phyloP scores from a whole-genome alignment of 2,888 invertebrate species.

The Belgica antarctica region DNA sequence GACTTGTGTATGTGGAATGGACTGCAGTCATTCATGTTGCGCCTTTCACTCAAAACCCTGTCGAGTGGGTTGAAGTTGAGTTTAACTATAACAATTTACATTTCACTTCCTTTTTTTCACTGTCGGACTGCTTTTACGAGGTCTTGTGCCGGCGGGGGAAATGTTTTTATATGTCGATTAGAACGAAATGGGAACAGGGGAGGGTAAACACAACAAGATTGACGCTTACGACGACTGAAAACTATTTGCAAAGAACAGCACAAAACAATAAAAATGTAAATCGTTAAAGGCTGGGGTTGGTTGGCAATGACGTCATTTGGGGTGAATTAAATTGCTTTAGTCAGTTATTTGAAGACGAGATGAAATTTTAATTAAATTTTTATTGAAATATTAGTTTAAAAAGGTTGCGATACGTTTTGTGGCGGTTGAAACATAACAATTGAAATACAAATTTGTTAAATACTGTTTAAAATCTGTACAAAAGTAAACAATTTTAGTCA shows the following conservation, averaged over 20 bases:
- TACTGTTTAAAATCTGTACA: no score
- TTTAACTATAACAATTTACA: conserved; percentile 21
- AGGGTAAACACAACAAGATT: conserved; percentile 21
- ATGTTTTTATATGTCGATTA: conserved; percentile 10
- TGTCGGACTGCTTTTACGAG: neutral
- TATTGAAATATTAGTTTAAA: no score
- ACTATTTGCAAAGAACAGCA: conserved; percentile 16
- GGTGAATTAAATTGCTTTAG: no score
- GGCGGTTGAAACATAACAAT: neutral
- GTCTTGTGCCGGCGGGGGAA: neutral
- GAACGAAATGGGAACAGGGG: neutral
- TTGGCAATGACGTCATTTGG: no score
- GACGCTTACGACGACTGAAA: conserved; percentile 34
- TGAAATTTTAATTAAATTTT: no score
- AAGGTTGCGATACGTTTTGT: neutral
- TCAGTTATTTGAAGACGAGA: no score
- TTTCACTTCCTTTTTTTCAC: conserved; percentile 32
- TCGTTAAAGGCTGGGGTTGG: conserved; percentile 13
- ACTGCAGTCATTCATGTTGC: neutral
- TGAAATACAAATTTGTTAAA: neutral
- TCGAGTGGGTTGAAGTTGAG: neutral
- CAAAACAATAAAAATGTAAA: conserved; percentile 12
- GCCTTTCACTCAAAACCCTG: neutral
- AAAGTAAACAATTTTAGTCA: no score
- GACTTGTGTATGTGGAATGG: no score